A percentile compares a stretch with the other conserved stretches of the same genome.
These are phyloP conservation scores for Epizoanthus fatuus DNA, from an alignment of 92 coral and sea anemone genomes.

Conservation along the genomic window DNA sequence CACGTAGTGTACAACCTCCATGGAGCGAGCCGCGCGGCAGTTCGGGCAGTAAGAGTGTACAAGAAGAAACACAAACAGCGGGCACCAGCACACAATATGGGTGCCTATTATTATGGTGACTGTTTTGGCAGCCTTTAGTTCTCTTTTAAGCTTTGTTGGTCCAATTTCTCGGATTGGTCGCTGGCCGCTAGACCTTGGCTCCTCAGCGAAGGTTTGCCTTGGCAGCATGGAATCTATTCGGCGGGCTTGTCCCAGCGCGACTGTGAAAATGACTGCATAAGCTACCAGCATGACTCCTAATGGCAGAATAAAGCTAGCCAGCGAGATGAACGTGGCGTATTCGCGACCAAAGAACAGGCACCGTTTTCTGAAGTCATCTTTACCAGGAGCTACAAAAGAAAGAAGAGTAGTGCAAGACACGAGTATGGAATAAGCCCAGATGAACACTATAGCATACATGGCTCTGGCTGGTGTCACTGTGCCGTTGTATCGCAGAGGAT, in stretches of 20 bases:
- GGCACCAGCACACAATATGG: slow-evolving; percentile 92
- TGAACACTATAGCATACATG: slow-evolving; percentile 57
- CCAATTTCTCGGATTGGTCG: slow-evolving; percentile 37
- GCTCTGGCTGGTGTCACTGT: slow-evolving; percentile 83
- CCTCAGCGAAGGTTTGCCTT: slow-evolving; percentile 20
- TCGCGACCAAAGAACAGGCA: slow-evolving; percentile 86
- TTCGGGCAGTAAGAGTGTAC: slow-evolving; percentile 69
- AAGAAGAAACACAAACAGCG: slow-evolving; percentile 76
- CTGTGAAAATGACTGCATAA: slow-evolving; percentile 83
- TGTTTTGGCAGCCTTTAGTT: slow-evolving; percentile 94
- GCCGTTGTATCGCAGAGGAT: slow-evolving; percentile 83
- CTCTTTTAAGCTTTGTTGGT: slow-evolving; percentile 64
- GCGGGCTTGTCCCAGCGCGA: slow-evolving; percentile 83
- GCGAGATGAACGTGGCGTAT: slow-evolving; percentile 76
- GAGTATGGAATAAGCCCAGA: slow-evolving; percentile 87
- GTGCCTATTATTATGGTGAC: slow-evolving; percentile 93
- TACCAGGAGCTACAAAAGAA: slow-evolving; percentile 50
- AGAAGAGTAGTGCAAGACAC: slow-evolving; percentile 73
- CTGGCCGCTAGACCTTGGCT: slow-evolving; percentile 1
- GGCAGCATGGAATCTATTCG: slow-evolving; percentile 73
- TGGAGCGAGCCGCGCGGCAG: slow-evolving; percentile 38
- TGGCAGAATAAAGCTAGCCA: slow-evolving; percentile 87
- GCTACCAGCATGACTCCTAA: slow-evolving; percentile 74
- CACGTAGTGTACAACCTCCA: slow-evolving; percentile 51
- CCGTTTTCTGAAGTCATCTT: slow-evolving; percentile 29